Percentiles rank a stretch among this genome's conserved stretches.
Conservation (phyloP, 1,140 invertebrate genomes). For the Drosophila persimilis region DNA sequence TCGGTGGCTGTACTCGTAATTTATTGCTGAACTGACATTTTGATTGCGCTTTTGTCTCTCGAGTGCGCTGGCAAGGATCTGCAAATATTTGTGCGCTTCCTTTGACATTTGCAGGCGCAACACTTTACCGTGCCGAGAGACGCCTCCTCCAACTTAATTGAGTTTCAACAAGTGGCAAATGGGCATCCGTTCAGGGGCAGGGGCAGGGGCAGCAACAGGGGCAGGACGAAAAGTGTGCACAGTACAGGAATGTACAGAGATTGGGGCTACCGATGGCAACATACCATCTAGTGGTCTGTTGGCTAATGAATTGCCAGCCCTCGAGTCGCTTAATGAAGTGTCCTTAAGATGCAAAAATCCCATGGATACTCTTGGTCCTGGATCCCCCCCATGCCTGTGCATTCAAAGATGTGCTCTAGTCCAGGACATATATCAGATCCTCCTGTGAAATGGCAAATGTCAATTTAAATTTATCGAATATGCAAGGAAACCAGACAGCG, state of each 20-base stretch:
- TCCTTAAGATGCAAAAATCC: not conserved
- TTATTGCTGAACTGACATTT: slow-evolving; percentile 72
- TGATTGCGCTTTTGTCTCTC: slow-evolving; percentile 58
- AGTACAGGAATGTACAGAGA: slow-evolving; percentile 4
- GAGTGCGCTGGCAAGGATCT: slow-evolving; percentile 41
- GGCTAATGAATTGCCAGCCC: slow-evolving; percentile 31
- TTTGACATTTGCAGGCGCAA: slow-evolving; percentile 52
- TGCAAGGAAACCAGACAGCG: slow-evolving; percentile 21
- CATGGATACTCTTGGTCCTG: not conserved
- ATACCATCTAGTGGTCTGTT: slow-evolving; percentile 2
- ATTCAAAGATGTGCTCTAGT: not conserved
- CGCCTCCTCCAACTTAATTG: slow-evolving; percentile 57
- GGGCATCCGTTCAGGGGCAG: not conserved
- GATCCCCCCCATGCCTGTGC: too few relatives aligned
- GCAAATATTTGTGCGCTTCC: slow-evolving; percentile 67
- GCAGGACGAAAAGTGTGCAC: slow-evolving; percentile 28
- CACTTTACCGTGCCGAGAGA: slow-evolving; percentile 26
- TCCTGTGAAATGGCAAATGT: slow-evolving; percentile 41
- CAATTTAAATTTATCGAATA: slow-evolving; percentile 72
- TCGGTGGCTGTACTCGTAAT: slow-evolving; percentile 32
- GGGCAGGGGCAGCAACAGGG: not conserved
- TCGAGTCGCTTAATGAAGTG: slow-evolving; percentile 31
- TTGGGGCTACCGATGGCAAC: not conserved
- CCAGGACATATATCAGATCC: slow-evolving; percentile 10
- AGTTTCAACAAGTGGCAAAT: slow-evolving; percentile 59